Conservation (phyloP, 53 echinoderm and acorn worm species). For the Zoroaster sp. region DNA sequence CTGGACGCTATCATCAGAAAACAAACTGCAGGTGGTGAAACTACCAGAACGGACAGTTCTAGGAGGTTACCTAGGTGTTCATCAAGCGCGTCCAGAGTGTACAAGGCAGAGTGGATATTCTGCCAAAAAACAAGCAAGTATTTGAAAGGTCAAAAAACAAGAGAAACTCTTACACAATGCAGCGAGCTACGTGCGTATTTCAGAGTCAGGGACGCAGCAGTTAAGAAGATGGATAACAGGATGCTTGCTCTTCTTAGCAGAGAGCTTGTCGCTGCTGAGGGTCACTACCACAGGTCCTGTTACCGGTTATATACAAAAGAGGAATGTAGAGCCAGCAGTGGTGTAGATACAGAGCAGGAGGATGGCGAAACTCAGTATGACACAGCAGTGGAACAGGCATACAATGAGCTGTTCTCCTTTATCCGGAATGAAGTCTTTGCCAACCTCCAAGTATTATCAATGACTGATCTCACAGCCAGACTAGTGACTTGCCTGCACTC, state of each 20-base stretch:
- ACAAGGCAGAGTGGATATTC: constrained; percentile 47
- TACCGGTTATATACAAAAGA: constrained; percentile 39
- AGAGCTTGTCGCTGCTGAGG: constrained; percentile 61
- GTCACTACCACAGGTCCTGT: constrained; percentile 52
- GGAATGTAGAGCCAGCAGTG: not conserved
- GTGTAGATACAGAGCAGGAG: not conserved
- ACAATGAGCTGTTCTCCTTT: constrained; percentile 21
- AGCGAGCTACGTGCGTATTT: constrained; percentile 46
- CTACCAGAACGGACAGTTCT: not conserved
- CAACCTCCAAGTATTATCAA: not conserved
- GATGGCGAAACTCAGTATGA: not conserved
- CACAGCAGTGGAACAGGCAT: constrained; percentile 3
- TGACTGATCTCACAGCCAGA: constrained; percentile 41
- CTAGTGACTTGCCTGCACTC: constrained; percentile 8
- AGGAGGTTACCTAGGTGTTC: not conserved
- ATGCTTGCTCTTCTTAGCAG: constrained; percentile 31
- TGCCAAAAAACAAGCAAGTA: constrained; percentile 43
- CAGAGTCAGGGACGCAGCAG: constrained; percentile 33
- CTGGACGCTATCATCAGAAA: not conserved
- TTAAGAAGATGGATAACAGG: constrained; percentile 35
- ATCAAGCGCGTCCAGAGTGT: constrained; percentile 20
- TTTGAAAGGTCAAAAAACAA: constrained; percentile 12
- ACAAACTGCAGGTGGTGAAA: not conserved
- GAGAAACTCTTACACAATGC: constrained; percentile 34
- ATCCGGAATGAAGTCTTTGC: constrained; percentile 17